Base-by-base conservation (phyloP, 2,797 vertebrate genomes). In the Aplochiton taeniatus region DNA sequence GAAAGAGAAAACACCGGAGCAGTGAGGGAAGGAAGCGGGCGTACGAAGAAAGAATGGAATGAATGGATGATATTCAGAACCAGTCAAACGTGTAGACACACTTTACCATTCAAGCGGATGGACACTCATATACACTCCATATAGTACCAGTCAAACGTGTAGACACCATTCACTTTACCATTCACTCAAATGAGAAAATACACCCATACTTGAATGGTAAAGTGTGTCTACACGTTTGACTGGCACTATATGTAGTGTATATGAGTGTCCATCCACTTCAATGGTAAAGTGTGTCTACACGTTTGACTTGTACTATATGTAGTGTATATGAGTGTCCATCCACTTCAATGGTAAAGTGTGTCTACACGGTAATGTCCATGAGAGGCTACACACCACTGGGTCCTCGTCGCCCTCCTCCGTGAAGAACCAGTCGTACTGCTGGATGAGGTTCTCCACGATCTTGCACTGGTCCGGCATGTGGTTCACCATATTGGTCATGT, bases 401-500 rank as follows among this genome's bases (percentile, higher is more conserved):
- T 98, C 96, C 76, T 96, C 94, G 42, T 94, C 93, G 77, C 93
- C 91, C 48, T 97, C 96, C 77, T 99, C 96, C 68, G 91, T 92
- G 92, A 99, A 99, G 94, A 99, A 98, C 98, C 98, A 99, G 87
- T 99, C 95, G 73, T 94, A 96, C 90, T 99, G 96, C 91, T 98
- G 97, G 82, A 99, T 98, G 10, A 99, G 96, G 0, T 97, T 98
- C 90, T 99, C 98, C 54, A 99, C 96, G 49, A 99, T 99, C 90
- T 96, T 99, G 90, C 97, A 99, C 82, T 99, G 98, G 81, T 99
- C 97, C 0, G 97, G 97, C 98, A 99, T 99, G 83, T 99, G 98
- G 1, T 95, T 99, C 78, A 99, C 98, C 98, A 99, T 99, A 88
- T 98, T 94, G n/a, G 97, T 96, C 96, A 99, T 99, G 88, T 99